These are phyloP conservation scores for Arnoldichthys spilopterus DNA, from an alignment of 2,797 vertebrate species.

Conservation along the genomic window DNA sequence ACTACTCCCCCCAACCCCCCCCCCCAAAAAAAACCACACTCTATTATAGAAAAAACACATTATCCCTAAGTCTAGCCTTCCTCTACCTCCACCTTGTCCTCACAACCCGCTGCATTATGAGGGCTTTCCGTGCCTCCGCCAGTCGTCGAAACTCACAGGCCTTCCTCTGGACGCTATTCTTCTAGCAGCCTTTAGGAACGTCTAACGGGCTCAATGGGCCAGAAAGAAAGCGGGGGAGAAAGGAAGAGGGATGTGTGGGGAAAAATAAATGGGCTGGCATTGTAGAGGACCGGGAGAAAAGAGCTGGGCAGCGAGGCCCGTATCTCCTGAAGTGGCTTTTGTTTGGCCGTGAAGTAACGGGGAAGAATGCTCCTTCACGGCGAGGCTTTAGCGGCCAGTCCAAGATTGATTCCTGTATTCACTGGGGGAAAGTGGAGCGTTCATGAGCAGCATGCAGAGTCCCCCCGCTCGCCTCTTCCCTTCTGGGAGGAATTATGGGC, in stretches of 20 bases:
- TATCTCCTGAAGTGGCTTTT: constrained; percentile 92
- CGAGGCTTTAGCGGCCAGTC: constrained; percentile 81
- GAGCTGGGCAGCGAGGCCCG: constrained; percentile 83
- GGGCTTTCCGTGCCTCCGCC: constrained; percentile 65
- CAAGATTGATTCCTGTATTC: constrained; percentile 94
- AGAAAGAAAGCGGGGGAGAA: constrained; percentile 78
- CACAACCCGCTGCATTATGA: constrained; percentile 62
- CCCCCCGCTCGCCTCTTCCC: constrained; percentile 62
- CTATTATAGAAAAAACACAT: constrained; percentile 51
- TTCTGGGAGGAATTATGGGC: constrained; percentile 72
- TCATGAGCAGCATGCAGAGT: constrained; percentile 98
- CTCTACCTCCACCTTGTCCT: constrained; percentile 58
- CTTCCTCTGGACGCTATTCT: constrained; percentile 75
- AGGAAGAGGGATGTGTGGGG: constrained; percentile 65
- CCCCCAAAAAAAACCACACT: constrained; percentile 48
- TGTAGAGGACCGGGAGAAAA: constrained; percentile 78
- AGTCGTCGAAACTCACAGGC: constrained; percentile 67
- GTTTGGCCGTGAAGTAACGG: constrained; percentile 84
- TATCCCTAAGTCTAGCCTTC: constrained; percentile 46
- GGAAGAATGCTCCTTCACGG: constrained; percentile 87
- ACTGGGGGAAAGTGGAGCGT: constrained; percentile 88
- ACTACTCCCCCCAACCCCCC: not conserved
- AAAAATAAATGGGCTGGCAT: constrained; percentile 81
- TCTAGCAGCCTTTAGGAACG: constrained; percentile 74
- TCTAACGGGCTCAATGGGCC: constrained; percentile 85